phyloP scores from a whole-genome alignment of 2,797 vertebrate species.

The Prionace glauca region DNA sequence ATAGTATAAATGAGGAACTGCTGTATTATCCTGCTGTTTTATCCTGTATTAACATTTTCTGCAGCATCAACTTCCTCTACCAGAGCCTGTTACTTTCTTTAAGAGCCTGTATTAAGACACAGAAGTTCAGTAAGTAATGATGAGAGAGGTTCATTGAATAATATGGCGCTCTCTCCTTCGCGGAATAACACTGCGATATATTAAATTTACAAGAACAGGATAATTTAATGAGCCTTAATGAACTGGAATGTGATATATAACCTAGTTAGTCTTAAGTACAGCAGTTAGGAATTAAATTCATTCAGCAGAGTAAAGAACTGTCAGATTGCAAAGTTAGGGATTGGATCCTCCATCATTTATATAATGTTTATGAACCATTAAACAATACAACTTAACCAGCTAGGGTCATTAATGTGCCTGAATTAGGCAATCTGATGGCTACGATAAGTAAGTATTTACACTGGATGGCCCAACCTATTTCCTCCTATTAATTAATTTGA shows the following conservation, averaged over 20 bases:
- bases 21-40: background rate
- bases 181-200: background rate
- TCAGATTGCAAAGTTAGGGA: background rate
- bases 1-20: background rate
- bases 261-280: background rate
- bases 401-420: background rate
- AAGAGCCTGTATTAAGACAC: background rate
- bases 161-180: background rate
- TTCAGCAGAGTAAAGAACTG: background rate
- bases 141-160: background rate
- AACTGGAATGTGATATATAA: background rate
- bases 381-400: background rate
- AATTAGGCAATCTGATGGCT: background rate
- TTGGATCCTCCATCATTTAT: background rate
- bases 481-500: slow-evolving; percentile 12
- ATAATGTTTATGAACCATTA: background rate
- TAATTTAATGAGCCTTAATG: background rate
- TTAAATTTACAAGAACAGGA: background rate
- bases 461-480: background rate
- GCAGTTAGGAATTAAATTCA: slow-evolving; percentile 5
- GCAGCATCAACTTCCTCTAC: background rate
- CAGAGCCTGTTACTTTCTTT: background rate
- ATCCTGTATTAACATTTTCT: background rate
- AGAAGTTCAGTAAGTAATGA: background rate
- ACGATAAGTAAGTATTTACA: background rate